These are phyloP conservation scores for Pundamilia nyererei DNA, from an alignment of 2,113 vertebrate genomes.

Conservation along the genomic window DNA sequence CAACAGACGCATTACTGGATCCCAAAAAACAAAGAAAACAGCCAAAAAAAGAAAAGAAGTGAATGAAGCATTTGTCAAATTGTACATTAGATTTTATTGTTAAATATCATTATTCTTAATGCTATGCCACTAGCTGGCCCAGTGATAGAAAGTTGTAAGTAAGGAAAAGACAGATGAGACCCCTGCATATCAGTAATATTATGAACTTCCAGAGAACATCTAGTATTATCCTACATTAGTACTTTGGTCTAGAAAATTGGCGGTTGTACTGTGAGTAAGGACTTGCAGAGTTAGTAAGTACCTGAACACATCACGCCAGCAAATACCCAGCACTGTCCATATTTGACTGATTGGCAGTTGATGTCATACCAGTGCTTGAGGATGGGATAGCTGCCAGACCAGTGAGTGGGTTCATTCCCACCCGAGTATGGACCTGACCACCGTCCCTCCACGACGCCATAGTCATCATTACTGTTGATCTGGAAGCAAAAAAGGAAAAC, in stretches of 20 bases:
- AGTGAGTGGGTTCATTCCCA: conserved; percentile 68
- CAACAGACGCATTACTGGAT: conserved; percentile 42
- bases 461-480: conserved; percentile 11
- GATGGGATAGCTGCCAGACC: conserved; percentile 76
- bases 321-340: neutral
- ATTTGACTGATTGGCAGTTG: neutral
- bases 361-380: neutral
- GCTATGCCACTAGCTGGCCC: neutral
- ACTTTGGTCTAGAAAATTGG: neutral
- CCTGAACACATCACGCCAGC: neutral
- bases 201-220: neutral
- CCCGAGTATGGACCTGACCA: conserved; percentile 62
- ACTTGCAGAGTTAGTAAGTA: neutral
- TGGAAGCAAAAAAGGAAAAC: neutral
- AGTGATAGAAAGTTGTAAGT: neutral
- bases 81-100: neutral
- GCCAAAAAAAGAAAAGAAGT: neutral
- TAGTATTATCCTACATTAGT: neutral
- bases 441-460: conserved; percentile 53
- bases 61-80: neutral
- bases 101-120: neutral
- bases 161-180: neutral
- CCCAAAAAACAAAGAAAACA: neutral
- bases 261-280: neutral
- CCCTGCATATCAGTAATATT: neutral